Evolutionary conservation across 2,797 vertebrate genomes (phyloP).

Genomic region (Scyliorhinus canicula): DNA sequence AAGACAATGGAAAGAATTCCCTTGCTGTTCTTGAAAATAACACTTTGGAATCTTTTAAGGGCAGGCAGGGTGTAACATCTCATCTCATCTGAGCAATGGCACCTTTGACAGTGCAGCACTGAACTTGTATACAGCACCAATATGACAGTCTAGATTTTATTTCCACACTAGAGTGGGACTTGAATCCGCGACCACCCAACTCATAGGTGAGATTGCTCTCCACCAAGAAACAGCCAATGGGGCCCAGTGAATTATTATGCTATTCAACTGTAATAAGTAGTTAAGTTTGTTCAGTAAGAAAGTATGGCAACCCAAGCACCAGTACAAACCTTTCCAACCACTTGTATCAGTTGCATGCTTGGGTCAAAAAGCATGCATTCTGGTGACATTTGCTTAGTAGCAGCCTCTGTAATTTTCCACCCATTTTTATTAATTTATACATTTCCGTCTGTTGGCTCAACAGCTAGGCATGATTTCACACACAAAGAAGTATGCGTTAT

Average conservation of each 20-base stretch:
- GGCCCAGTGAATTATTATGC: not conserved
- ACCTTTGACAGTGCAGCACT: not conserved
- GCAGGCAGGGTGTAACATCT: not conserved
- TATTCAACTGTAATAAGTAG: not conserved
- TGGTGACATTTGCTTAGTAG: not conserved
- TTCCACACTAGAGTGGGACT: not conserved
- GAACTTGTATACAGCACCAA: not conserved
- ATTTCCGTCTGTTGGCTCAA: not conserved
- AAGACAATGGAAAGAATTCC: not conserved
- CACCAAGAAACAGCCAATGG: not conserved
- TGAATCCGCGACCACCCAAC: not conserved
- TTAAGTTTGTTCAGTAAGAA: not conserved
- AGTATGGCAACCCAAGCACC: not conserved
- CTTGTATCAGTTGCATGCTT: not conserved
- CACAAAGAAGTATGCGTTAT: not conserved
- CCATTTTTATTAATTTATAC: not conserved
- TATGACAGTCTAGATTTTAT: too few relatives aligned
- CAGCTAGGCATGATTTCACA: not conserved
- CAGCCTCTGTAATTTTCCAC: not conserved
- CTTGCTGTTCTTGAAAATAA: not conserved
- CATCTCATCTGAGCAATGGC: not conserved
- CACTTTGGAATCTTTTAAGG: not conserved
- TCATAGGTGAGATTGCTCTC: not conserved
- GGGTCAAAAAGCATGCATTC: not conserved
- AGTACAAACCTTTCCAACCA: not conserved